Percentiles rank a stretch among this genome's conserved stretches.
phyloP scores from a whole-genome alignment of 2,113 vertebrate species.

The Scortum barcoo region DNA sequence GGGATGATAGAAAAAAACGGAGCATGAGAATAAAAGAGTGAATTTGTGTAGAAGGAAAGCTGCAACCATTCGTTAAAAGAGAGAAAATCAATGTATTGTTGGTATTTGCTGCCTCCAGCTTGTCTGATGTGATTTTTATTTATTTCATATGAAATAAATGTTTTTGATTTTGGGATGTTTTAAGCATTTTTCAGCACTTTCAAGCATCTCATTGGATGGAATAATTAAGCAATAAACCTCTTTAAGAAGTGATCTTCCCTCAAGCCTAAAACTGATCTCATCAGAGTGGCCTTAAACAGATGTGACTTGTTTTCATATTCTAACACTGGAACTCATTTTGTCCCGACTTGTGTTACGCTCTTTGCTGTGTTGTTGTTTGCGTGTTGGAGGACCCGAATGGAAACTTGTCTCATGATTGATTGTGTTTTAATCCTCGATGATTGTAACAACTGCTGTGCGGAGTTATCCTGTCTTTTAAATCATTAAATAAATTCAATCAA shows the following conservation, averaged over 20 bases:
- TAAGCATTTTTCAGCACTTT: background rate
- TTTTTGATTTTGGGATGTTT: background rate
- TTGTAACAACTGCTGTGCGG: too few relatives aligned
- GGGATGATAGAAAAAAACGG: constrained; percentile 1
- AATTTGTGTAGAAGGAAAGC: background rate
- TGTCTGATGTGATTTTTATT: background rate
- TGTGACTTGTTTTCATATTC: background rate
- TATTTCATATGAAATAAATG: background rate
- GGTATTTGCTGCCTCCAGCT: background rate
- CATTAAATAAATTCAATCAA: background rate
- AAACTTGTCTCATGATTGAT: background rate
- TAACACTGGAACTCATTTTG: background rate
- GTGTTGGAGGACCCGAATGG: background rate
- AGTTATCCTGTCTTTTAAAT: background rate
- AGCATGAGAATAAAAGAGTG: background rate
- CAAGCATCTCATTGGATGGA: background rate
- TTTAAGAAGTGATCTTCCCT: too few relatives aligned
- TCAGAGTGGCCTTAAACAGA: background rate
- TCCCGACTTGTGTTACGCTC: too few relatives aligned
- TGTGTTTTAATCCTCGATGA: background rate
- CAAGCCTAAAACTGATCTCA: background rate
- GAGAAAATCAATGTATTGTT: background rate
- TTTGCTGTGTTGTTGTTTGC: background rate
- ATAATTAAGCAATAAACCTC: too few relatives aligned
- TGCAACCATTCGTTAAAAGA: background rate